Conservation (phyloP, 2,888 invertebrate species). For the Callosobruchus maculatus region DNA sequence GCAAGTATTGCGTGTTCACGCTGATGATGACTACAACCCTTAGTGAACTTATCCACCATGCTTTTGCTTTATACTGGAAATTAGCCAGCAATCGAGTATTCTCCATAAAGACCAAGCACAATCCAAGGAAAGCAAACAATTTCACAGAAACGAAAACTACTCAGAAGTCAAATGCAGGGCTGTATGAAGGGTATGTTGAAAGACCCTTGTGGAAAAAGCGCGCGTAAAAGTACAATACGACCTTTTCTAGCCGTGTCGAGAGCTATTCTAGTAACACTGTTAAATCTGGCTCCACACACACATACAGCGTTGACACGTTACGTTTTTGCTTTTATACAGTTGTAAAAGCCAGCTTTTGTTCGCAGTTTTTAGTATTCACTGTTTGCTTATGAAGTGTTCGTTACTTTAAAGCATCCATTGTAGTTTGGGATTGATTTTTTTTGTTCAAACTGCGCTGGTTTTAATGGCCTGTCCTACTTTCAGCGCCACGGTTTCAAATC, state of each 20-base stretch:
- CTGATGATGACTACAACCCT: no score
- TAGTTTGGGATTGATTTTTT: background rate
- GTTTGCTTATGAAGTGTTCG: background rate
- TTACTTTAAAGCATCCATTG: background rate
- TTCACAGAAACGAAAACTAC: background rate
- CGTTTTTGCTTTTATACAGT: background rate
- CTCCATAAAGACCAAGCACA: background rate
- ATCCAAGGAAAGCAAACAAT: background rate
- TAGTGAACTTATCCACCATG: no score
- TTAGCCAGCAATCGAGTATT: no score
- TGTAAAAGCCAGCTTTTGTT: background rate
- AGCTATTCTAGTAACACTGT: background rate
- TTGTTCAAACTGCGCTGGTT: background rate
- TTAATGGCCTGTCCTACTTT: background rate
- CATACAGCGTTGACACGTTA: background rate
- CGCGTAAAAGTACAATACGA: background rate
- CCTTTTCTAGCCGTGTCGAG: background rate
- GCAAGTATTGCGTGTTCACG: no score
- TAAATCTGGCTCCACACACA: background rate
- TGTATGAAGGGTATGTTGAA: background rate
- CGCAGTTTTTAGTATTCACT: background rate
- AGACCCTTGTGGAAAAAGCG: background rate
- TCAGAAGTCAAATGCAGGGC: background rate
- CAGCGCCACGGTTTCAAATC: background rate
- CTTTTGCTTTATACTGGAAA: no score